A percentile compares a stretch with the other conserved stretches of the same genome.
These are phyloP conservation scores for Archegozetes longisetosus DNA, from an alignment of 1,140 invertebrate genomes.

Conservation along the genomic window DNA sequence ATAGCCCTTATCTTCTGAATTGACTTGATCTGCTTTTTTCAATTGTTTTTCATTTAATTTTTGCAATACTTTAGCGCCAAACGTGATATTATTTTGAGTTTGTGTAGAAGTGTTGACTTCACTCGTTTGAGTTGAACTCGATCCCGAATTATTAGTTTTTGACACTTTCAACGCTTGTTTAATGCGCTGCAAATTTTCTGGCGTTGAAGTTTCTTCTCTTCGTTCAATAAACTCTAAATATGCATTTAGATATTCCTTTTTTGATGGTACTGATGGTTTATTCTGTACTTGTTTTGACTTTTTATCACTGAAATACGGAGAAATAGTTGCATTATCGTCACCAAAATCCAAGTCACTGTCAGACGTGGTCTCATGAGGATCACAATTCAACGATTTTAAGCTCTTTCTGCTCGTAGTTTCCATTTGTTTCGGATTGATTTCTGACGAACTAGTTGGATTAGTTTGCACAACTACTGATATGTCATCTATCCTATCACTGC, in stretches of 20 bases:
- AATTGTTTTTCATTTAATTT: not conserved
- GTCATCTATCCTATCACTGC: too few relatives aligned
- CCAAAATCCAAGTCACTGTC: too few relatives aligned
- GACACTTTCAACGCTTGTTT: not conserved
- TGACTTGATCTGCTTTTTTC: not conserved
- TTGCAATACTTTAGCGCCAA: not conserved
- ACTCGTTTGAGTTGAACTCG: not conserved
- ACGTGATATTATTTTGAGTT: not conserved
- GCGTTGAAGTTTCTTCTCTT: not conserved
- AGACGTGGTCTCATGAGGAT: too few relatives aligned
- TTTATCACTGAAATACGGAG: not conserved
- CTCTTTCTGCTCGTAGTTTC: too few relatives aligned
- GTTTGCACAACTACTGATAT: too few relatives aligned
- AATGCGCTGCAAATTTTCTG: not conserved
- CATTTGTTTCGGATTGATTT: too few relatives aligned
- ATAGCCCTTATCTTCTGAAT: not conserved
- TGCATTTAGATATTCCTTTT: not conserved
- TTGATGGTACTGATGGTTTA: too few relatives aligned
- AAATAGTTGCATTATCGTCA: not conserved
- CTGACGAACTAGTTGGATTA: too few relatives aligned
- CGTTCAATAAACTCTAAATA: not conserved
- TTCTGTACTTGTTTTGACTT: too few relatives aligned
- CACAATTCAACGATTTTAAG: too few relatives aligned
- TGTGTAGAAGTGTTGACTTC: not conserved
- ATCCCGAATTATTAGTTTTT: too few relatives aligned